Conservation (phyloP, 2,797 vertebrate genomes). For the Sparus aurata region DNA sequence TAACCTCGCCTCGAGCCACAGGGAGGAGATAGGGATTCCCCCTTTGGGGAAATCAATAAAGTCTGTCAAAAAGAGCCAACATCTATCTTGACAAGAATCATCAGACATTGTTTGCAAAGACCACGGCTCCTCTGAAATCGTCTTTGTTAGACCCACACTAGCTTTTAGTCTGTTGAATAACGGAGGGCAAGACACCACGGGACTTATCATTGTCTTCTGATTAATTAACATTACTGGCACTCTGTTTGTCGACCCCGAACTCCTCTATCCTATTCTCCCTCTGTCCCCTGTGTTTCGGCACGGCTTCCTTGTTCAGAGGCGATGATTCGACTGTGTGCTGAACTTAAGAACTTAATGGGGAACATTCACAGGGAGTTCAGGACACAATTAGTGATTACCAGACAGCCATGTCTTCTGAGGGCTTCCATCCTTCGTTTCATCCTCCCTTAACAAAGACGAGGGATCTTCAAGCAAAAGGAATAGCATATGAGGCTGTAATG, state of each 20-base stretch:
- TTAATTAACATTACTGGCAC: conserved; percentile 76
- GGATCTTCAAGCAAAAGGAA: conserved; percentile 81
- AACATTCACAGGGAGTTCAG: conserved; percentile 78
- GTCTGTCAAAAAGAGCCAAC: conserved; percentile 36
- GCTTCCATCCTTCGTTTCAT: conserved; percentile 74
- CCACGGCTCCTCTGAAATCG: conserved; percentile 36
- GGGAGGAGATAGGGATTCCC: conserved; percentile 4
- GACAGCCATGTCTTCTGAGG: conserved; percentile 76
- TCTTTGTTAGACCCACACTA: conserved; percentile 64
- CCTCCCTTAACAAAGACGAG: conserved; percentile 78
- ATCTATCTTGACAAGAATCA: conserved; percentile 61
- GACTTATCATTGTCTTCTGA: conserved; percentile 77
- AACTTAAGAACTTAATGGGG: conserved; percentile 80
- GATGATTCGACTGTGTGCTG: conserved; percentile 61
- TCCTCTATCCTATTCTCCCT: conserved; percentile 45
- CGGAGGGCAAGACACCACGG: conserved; percentile 41
- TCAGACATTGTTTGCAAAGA: conserved; percentile 52
- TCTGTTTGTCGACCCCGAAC: conserved; percentile 63
- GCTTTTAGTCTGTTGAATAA: conserved; percentile 59
- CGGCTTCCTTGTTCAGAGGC: conserved; percentile 52
- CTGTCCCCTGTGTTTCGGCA: conserved; percentile 51
- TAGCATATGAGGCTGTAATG: conserved; percentile 80
- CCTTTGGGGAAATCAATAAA: conserved; percentile 45
- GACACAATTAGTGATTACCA: conserved; percentile 84
- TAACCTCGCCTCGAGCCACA: conserved; percentile 1